Conservation (phyloP, 2,888 invertebrate species). For the Brenthis hecate region DNA sequence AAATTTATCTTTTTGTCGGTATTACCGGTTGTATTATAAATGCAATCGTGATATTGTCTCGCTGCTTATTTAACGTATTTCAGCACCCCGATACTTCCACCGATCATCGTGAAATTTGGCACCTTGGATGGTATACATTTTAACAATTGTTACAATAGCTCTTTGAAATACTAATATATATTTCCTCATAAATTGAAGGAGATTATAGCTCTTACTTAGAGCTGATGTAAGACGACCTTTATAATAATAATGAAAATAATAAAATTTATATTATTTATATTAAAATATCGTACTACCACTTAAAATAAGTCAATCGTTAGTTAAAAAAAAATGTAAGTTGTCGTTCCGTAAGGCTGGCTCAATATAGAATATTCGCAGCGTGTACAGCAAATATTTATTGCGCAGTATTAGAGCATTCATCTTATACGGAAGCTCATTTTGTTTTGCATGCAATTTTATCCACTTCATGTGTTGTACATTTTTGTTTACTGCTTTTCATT, state of each 20-base stretch:
- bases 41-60: constrained; percentile 2
- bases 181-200: too few relatives aligned
- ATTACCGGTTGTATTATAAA: neutral
- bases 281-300: neutral
- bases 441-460: constrained; percentile 24
- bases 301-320: neutral
- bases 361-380: constrained; percentile 18
- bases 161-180: neutral
- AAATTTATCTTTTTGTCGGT: neutral
- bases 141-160: constrained; percentile 5
- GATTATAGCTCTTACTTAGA: too few relatives aligned
- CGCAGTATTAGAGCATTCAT: constrained; percentile 23
- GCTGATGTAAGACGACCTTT: neutral
- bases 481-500: neutral
- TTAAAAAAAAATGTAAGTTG: constrained; percentile 17
- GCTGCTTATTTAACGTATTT: constrained; percentile 8
- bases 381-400: constrained; percentile 27
- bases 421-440: constrained; percentile 25
- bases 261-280: too few relatives aligned
- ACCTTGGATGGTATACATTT: constrained; percentile 2
- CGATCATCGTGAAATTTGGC: constrained; percentile 8
- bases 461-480: neutral
- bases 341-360: constrained; percentile 19
- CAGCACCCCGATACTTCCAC: constrained; percentile 2
- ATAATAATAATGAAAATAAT: neutral